phyloP scores from a whole-genome alignment of 1,140 invertebrate genomes.

The Papilio glaucus region DNA sequence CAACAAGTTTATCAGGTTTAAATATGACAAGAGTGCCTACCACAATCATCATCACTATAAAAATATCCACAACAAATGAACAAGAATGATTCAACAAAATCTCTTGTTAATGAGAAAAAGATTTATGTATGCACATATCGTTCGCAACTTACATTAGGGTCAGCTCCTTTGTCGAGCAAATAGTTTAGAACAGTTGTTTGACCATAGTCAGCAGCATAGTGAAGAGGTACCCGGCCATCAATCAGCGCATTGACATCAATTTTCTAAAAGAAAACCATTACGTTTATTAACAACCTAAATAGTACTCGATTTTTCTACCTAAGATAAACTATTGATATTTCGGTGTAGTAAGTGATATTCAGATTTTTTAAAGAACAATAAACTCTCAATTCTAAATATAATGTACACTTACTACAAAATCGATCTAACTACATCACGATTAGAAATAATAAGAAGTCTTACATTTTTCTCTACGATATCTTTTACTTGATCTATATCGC shows the following conservation, averaged over 20 bases:
- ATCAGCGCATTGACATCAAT: conserved; percentile 94
- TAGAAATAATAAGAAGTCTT: conserved; percentile 50
- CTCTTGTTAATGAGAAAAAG: neutral
- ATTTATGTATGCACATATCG: neutral
- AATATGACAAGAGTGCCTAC: neutral
- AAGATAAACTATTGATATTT: too few relatives aligned
- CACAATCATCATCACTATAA: neutral
- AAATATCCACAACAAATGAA: neutral
- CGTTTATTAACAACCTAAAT: neutral
- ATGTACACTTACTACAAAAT: conserved; percentile 22
- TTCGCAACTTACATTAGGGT: conserved; percentile 93
- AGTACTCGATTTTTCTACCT: neutral
- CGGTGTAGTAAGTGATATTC: neutral
- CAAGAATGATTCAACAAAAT: conserved; percentile 24
- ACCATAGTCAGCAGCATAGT: conserved; percentile 98
- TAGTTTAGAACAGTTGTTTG: conserved; percentile 95
- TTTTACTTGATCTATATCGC: conserved; percentile 95
- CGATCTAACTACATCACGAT: conserved; percentile 2
- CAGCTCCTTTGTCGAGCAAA: conserved; percentile 93
- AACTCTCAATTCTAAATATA: neutral
- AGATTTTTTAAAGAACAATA: neutral
- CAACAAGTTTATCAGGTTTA: neutral
- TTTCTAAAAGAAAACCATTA: conserved; percentile 83
- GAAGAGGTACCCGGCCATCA: conserved; percentile 92
- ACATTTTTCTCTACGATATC: conserved; percentile 94